These are phyloP conservation scores for Eonycteris spelaea DNA, from an alignment of 2,113 vertebrate genomes.

Conservation along the genomic window DNA sequence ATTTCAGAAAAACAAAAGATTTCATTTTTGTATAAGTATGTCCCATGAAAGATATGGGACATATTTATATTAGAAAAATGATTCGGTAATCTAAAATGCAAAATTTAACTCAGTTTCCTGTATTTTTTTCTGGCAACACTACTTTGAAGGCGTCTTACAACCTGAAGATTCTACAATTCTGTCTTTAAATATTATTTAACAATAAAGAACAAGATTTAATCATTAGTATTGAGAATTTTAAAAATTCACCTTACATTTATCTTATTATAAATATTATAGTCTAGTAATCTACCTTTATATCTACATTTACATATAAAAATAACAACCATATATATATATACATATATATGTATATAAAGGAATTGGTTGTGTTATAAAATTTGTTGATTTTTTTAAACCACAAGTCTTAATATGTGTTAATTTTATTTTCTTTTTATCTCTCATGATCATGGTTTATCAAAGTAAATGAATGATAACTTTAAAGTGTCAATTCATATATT, in stretches of 20 bases:
- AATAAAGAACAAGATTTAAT: not conserved
- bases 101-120: conserved; percentile 1
- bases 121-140: not conserved
- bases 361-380: not conserved
- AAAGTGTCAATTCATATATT: not conserved
- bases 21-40: not conserved
- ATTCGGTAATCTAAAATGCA: not conserved
- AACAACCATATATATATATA: not conserved
- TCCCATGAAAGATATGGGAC: not conserved
- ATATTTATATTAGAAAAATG: not conserved
- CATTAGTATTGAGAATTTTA: not conserved
- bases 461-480: not conserved
- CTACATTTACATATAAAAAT: not conserved
- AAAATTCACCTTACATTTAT: not conserved
- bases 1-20: not conserved
- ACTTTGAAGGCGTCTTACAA: not conserved
- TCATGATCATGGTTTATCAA: not conserved
- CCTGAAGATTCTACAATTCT: not conserved
- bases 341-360: no score
- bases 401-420: not conserved
- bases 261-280: not conserved
- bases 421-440: not conserved
- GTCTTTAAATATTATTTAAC: not conserved
- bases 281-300: not conserved
- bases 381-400: not conserved